A percentile compares a stretch with the other conserved stretches of the same genome.
Evolutionary conservation across 2,888 invertebrate genomes (phyloP).

Genomic region (Tiliacea aurago): DNA sequence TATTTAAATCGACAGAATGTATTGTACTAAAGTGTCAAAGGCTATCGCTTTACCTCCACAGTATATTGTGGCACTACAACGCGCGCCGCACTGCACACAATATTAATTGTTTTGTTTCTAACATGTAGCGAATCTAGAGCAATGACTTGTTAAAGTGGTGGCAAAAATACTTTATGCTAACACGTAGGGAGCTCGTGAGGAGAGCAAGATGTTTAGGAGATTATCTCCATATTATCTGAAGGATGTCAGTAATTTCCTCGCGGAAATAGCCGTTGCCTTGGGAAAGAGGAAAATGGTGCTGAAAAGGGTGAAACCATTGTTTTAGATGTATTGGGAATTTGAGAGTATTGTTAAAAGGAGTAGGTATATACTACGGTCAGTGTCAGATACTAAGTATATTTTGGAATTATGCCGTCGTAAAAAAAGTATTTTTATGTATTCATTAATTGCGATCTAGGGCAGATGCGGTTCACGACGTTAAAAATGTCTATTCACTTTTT

Average conservation of each 20-base stretch:
- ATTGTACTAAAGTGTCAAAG: slow-evolving; percentile 1
- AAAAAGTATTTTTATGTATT: neutral
- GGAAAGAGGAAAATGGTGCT: slow-evolving; percentile 43
- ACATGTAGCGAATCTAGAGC: slow-evolving; percentile 7
- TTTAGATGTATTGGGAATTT: slow-evolving; percentile 25
- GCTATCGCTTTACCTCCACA: neutral
- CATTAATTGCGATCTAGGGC: neutral
- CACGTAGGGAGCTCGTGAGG: neutral
- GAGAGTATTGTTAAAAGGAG: neutral
- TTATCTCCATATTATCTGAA: slow-evolving; percentile 51
- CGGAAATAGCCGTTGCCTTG: slow-evolving; percentile 43
- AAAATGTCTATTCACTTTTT: neutral
- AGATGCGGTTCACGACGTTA: too few species aligned
- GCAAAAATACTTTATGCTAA: slow-evolving; percentile 9
- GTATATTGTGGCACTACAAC: neutral
- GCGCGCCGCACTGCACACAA: neutral
- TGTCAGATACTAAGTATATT: neutral
- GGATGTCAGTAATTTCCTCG: slow-evolving; percentile 56
- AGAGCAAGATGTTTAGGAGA: slow-evolving; percentile 27
- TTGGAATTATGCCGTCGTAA: neutral
- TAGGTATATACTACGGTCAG: too few species aligned
- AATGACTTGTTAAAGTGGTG: slow-evolving; percentile 20
- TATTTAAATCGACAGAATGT: neutral
- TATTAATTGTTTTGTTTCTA: slow-evolving; percentile 25
- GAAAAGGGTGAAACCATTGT: slow-evolving; percentile 52